Percentiles rank a stretch among this genome's conserved stretches.
These are phyloP conservation scores for Gortyna flavago DNA, from an alignment of 2,888 invertebrate genomes.

Conservation along the genomic window DNA sequence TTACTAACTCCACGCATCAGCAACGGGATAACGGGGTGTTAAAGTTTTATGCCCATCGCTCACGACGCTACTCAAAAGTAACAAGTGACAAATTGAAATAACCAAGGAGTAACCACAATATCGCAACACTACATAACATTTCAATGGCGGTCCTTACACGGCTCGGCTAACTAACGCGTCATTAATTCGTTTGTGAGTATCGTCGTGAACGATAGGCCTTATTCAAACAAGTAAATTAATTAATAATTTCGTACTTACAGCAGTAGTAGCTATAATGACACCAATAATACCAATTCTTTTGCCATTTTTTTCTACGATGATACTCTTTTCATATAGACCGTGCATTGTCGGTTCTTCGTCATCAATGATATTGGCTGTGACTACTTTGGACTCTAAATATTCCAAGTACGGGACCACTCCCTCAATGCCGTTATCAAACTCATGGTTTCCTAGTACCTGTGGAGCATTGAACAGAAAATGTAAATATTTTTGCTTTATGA, in stretches of 20 bases:
- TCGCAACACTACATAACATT: not conserved
- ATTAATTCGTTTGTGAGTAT: not conserved
- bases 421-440: slow-evolving; percentile 94
- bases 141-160: not conserved
- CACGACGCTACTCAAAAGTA: not conserved
- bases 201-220: not conserved
- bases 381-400: slow-evolving; percentile 91
- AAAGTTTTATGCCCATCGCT: not conserved
- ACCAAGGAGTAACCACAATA: not conserved
- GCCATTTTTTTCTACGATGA: slow-evolving; percentile 91
- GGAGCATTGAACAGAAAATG: not conserved
- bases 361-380: slow-evolving; percentile 94
- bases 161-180: not conserved
- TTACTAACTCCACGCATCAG: not conserved
- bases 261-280: slow-evolving; percentile 87
- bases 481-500: not conserved
- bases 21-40: not conserved
- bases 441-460: slow-evolving; percentile 96
- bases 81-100: not conserved
- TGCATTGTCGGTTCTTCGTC: slow-evolving; percentile 92
- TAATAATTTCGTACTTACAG: slow-evolving; percentile 74
- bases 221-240: not conserved
- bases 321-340: slow-evolving; percentile 91
- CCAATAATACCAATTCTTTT: slow-evolving; percentile 95
- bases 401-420: slow-evolving; percentile 93